Percentiles rank a stretch among this genome's conserved stretches.
Evolutionary conservation across 2,888 invertebrate genomes (phyloP).

Genomic region (Allolobophora icterica): DNA sequence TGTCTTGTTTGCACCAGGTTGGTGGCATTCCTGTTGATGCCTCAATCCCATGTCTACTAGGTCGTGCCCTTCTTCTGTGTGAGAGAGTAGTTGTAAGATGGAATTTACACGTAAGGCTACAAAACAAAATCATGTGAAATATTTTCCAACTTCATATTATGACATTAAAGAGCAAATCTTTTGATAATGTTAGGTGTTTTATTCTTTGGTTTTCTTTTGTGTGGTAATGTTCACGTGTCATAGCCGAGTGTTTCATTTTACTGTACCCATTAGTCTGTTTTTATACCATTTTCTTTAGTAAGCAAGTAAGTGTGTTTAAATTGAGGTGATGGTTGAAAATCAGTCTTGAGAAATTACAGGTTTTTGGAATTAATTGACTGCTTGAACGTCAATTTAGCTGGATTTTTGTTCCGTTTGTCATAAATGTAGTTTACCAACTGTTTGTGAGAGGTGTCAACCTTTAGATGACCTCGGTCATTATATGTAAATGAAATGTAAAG

Average conservation of each 20-base stretch:
- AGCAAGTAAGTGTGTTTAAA: not conserved
- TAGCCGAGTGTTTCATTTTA: not conserved
- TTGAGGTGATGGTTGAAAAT: not conserved
- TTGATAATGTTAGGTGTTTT: not conserved
- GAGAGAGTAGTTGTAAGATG: not conserved
- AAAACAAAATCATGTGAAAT: not conserved
- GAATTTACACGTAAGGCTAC: not conserved
- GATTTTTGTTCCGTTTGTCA: not conserved
- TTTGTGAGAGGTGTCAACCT: not conserved
- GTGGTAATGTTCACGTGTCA: not conserved
- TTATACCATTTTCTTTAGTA: not conserved
- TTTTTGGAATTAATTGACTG: not conserved
- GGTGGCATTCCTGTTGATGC: not conserved
- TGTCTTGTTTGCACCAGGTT: not conserved
- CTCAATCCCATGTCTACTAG: not conserved
- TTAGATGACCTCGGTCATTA: not conserved
- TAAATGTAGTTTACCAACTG: not conserved
- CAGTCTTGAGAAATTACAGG: not conserved
- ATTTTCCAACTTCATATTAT: not conserved
- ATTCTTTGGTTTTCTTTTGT: not conserved
- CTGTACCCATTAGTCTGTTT: not conserved
- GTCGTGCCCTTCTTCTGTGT: not conserved
- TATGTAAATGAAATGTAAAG: not conserved
- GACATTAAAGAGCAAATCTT: not conserved
- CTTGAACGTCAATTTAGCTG: not conserved